Evolutionary conservation across 1,140 invertebrate genomes (phyloP), one percentile per base, ranked within the genome.

Genomic region (Scaptomyza montana): DNA sequence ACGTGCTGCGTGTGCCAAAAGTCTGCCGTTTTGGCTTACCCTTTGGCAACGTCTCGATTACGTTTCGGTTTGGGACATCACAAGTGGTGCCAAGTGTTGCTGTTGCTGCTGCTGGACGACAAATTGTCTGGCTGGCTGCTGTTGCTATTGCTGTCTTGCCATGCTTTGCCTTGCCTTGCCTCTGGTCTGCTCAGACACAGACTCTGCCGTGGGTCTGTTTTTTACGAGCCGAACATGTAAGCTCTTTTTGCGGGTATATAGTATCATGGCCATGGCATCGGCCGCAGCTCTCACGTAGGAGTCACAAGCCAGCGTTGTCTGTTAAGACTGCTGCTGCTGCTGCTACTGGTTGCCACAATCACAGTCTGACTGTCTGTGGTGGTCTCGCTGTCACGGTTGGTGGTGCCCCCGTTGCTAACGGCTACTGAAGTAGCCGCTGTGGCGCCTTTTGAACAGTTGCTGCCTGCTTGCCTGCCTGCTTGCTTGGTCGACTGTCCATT

Each of bases 1-100:
- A 86, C 81, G 81, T 81, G 81, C 81, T 81, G 81, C 81, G 81
- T 87, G 81, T 87, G 81, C 81, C 81, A 85, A 85, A 87, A 85
- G 82, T 86, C 78, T 59, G 68, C 28, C 46, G 30, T 51, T 45
- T 49, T 50, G 33, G 47, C 16, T 63, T 54, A 5, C 63, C 56
- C 50, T 50, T 50, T 28, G 66, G 75, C 63, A 69, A 65, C 78
- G 75, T 68, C 75, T 74, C 75, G 75, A 78, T 78, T 78, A 78
- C 75, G 72, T 86, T 86, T 78, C 65, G 70, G 71, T 86, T 87
- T 87, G 81, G 81, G 75, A 87, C 82, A 86, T 68, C 84, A 69
- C 56, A 77, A 64, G 51, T 72, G 71, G 19, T 74, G 72, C 74
- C 72, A 77, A 86, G 74, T 68, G 78, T 59, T 59, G 77, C 59